These are phyloP conservation scores for Eristalinus sepulchralis DNA, from an alignment of 2,888 invertebrate species.

Conservation along the genomic window DNA sequence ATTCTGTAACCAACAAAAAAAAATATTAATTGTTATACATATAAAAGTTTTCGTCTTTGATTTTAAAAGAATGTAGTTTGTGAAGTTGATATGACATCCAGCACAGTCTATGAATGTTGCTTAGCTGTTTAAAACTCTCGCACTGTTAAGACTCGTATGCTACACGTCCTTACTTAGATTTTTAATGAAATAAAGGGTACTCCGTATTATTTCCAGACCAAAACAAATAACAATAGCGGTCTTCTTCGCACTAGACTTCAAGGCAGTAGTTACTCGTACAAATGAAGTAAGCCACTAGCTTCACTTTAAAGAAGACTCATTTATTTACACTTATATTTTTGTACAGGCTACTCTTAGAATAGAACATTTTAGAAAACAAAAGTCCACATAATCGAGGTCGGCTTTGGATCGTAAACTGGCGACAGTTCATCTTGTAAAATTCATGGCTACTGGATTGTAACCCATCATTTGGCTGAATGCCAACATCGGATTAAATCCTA, in stretches of 20 bases:
- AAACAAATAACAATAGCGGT: too few species aligned
- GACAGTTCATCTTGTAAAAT: constrained; percentile 37
- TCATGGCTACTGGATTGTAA: constrained; percentile 35
- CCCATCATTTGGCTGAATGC: constrained; percentile 62
- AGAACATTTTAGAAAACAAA: not conserved
- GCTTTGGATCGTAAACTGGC: not conserved
- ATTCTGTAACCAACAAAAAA: not conserved
- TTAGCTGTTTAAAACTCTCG: too few species aligned
- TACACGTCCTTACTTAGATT: too few species aligned
- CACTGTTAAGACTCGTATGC: too few species aligned
- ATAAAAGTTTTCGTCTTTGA: too few species aligned
- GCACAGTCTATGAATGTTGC: too few species aligned
- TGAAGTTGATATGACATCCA: too few species aligned
- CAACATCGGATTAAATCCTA: constrained; percentile 59
- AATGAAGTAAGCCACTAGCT: not conserved
- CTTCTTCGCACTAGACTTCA: too few species aligned
- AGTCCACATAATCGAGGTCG: not conserved
- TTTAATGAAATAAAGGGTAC: too few species aligned
- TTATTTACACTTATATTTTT: not conserved
- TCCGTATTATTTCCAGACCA: too few species aligned
- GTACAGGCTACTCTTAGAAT: not conserved
- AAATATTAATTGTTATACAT: not conserved
- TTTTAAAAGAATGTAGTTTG: too few species aligned
- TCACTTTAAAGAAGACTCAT: not conserved
- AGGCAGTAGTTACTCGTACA: not conserved